A percentile compares a stretch with the other conserved stretches of the same genome.
Conservation (phyloP, 1,140 invertebrate species). For the Nilaparvata lugens region DNA sequence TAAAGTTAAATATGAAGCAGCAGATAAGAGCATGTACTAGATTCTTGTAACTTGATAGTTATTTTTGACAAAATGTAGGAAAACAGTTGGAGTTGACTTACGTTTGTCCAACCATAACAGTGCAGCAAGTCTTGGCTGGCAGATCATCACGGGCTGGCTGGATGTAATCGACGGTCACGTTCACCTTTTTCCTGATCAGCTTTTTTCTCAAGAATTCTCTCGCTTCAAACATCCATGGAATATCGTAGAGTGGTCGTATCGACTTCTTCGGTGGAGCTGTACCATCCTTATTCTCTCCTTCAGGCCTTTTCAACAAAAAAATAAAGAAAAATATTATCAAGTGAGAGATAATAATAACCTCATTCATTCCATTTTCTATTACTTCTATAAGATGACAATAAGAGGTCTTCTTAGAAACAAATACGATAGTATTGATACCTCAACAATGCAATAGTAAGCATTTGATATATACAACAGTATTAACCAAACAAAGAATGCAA, state of each 20-base stretch:
- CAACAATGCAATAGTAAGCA: too few relatives aligned
- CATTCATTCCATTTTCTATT: too few relatives aligned
- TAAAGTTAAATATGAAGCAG: too few relatives aligned
- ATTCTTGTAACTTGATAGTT: background rate
- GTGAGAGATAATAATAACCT: too few relatives aligned
- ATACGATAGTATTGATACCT: too few relatives aligned
- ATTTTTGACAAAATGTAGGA: background rate
- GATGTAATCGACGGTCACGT: slow-evolving; percentile 90
- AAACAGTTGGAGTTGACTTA: too few relatives aligned
- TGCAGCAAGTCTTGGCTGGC: slow-evolving; percentile 93
- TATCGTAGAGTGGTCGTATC: slow-evolving; percentile 81
- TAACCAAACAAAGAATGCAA: too few relatives aligned
- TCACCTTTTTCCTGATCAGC: slow-evolving; percentile 91
- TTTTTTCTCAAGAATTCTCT: slow-evolving; percentile 95
- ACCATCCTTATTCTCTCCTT: background rate
- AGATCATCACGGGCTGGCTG: slow-evolving; percentile 88
- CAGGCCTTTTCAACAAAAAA: background rate
- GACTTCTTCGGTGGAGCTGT: slow-evolving; percentile 43
- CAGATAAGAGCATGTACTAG: background rate
- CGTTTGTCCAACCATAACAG: slow-evolving; percentile 73
- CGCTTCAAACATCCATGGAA: slow-evolving; percentile 97
- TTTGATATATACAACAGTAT: too few relatives aligned
- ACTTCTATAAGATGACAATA: too few relatives aligned
- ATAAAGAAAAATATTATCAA: background rate
- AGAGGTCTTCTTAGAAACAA: too few relatives aligned